Evolutionary conservation across 2,888 invertebrate genomes (phyloP), one percentile per base, ranked within the genome.

Genomic region (Noctua comes): DNA sequence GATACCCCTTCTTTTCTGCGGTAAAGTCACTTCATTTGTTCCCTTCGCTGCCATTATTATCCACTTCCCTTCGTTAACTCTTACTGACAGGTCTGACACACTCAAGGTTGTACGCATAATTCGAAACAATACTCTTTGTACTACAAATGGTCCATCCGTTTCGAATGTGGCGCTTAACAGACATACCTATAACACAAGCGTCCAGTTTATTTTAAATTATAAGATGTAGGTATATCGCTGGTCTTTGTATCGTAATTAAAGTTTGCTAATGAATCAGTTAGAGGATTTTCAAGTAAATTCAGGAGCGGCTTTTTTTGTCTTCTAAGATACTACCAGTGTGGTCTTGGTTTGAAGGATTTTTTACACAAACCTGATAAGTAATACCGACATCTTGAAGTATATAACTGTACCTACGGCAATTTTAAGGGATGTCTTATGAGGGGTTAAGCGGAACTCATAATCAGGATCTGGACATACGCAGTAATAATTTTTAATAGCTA

Each of bases 61-160:
- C 54, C 59, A 72, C 43, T 85, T 84, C 77, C 71, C 46, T 74
- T 71, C 59, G 73, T 77, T 81, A 85, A 59, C 36, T 64, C 84
- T 59, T 51, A n/a, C 71, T 65, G 81, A 64, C 70, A 73, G 62
- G 72, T n/a, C 70, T 78, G 76, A 70, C 82, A 76, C 64, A 62
- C 43, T 79, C 82, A 83, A 83, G 85, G 83, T 46, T 66, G 24
- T 24, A n/a, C 59, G 76, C 73, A 59, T 68, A 59, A 36, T 16
- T 64, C 64, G 57, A 85, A 82, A 84, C 84, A 84, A 84, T 85
- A 73, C 75, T 64, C 82, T 82, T 85, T 84, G 84, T 85, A 68
- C 75, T 76, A 57, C 48, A 74, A 85, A 77, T 65, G 54, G 85
- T 65, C 31, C 66, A 81, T 76, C 83, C 76, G 81, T 73, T 73